These are phyloP conservation scores for Poeciliopsis turrubarensis DNA, from an alignment of 2,113 vertebrate genomes.

Conservation along the genomic window DNA sequence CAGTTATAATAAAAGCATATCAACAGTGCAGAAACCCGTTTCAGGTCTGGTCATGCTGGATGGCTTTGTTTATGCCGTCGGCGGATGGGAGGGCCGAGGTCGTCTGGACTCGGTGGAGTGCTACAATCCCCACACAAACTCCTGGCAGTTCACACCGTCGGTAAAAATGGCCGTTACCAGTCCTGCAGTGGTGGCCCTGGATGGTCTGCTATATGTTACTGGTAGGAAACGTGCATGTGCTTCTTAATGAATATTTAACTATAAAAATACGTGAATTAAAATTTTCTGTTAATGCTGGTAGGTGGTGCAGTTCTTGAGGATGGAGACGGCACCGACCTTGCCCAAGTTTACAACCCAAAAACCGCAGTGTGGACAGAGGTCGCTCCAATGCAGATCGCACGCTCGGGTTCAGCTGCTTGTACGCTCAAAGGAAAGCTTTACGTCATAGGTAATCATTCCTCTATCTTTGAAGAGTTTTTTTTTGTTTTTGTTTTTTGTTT, in stretches of 20 bases:
- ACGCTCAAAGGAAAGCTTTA: conserved; percentile 83
- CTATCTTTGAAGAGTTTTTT: background rate
- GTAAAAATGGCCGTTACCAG: conserved; percentile 85
- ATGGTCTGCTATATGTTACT: conserved; percentile 84
- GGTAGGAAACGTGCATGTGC: conserved; percentile 53
- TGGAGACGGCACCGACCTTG: conserved; percentile 82
- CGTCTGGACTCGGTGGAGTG: conserved; percentile 83
- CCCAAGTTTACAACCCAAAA: conserved; percentile 84
- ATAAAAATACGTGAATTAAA: too few relatives aligned
- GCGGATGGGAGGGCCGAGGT: conserved; percentile 83
- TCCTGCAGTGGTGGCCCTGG: conserved; percentile 82
- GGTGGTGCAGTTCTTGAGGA: conserved; percentile 84
- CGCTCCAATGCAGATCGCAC: conserved; percentile 84
- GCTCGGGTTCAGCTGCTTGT: conserved; percentile 84
- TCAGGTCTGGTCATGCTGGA: conserved; percentile 83
- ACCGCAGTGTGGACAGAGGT: conserved; percentile 76
- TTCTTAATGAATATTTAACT: background rate
- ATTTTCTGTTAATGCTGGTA: conserved; percentile 23
- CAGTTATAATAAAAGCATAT: background rate
- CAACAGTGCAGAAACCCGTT: background rate
- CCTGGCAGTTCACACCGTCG: conserved; percentile 81
- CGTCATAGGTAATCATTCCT: conserved; percentile 75
- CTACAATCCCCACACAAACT: conserved; percentile 82
- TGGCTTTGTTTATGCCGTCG: conserved; percentile 83
- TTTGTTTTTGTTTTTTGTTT: background rate